These are phyloP conservation scores for Porites lobata DNA, from an alignment of 92 coral and sea anemone genomes.

Conservation along the genomic window DNA sequence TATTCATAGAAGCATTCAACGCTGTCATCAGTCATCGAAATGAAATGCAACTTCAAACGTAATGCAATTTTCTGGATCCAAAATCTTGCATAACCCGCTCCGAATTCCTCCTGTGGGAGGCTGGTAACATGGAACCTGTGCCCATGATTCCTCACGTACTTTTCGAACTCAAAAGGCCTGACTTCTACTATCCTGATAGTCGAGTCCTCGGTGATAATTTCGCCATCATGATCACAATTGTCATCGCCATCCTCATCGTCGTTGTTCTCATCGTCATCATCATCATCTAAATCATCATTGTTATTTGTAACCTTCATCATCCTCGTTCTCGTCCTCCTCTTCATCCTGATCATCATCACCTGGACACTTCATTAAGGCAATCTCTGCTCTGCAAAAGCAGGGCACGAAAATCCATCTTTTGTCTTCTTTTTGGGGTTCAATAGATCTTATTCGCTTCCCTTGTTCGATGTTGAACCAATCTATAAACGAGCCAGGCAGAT, in stretches of 20 bases:
- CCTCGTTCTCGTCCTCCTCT: too few species aligned
- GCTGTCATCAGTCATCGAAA: slow-evolving; percentile 73
- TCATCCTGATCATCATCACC: not conserved
- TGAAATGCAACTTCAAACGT: slow-evolving; percentile 36
- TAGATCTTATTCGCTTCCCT: not conserved
- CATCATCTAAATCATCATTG: too few species aligned
- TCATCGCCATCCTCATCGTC: too few species aligned
- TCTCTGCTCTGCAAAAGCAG: not conserved
- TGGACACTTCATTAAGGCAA: not conserved
- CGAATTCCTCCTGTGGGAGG: slow-evolving; percentile 53
- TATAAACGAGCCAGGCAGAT: not conserved
- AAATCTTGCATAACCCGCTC: slow-evolving; percentile 49
- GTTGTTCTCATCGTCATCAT: too few species aligned
- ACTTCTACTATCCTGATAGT: slow-evolving; percentile 61
- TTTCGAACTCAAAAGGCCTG: slow-evolving; percentile 45
- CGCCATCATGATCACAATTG: too few species aligned
- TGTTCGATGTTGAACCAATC: not conserved
- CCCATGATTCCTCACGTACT: slow-evolving; percentile 39
- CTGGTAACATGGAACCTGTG: slow-evolving; percentile 20
- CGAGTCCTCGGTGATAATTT: not conserved
- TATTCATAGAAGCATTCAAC: slow-evolving; percentile 52
- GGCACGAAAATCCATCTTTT: not conserved
- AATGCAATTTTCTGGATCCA: slow-evolving; percentile 72
- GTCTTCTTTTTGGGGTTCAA: not conserved
- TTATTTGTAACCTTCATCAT: too few species aligned